phyloP scores from a whole-genome alignment of 2,113 vertebrate species.

The Motacilla alba region DNA sequence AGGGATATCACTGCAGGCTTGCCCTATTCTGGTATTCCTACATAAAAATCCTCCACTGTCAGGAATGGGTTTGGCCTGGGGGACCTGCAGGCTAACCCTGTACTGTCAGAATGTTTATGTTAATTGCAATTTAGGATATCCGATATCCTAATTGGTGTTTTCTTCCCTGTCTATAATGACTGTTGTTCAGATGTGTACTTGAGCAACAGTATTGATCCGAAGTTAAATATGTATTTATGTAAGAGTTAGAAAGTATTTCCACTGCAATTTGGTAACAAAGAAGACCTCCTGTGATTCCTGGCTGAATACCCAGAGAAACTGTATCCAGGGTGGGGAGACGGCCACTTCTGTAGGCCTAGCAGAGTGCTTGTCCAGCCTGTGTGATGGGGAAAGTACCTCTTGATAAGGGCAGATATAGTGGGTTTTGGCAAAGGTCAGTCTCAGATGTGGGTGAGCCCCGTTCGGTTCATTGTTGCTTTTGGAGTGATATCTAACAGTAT shows the following conservation, averaged over 20 bases:
- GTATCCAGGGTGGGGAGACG: background rate
- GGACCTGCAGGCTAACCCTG: background rate
- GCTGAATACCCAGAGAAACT: background rate
- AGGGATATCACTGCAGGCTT: background rate
- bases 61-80: background rate
- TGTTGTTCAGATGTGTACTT: background rate
- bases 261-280: background rate
- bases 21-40: background rate
- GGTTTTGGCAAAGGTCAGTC: background rate
- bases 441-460: background rate
- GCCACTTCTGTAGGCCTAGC: background rate
- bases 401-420: background rate
- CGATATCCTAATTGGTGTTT: background rate
- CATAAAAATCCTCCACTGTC: background rate
- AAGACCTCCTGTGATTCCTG: background rate
- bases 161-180: conserved; percentile 21
- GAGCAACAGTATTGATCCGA: background rate
- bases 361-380: background rate
- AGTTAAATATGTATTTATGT: background rate
- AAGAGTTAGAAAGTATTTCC: conserved; percentile 22
- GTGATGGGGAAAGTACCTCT: background rate
- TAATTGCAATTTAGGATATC: background rate
- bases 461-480: background rate
- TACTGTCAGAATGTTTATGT: background rate
- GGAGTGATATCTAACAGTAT: background rate